Evolutionary conservation across 2,888 invertebrate genomes (phyloP).

Genomic region (Volucella bombylans): DNA sequence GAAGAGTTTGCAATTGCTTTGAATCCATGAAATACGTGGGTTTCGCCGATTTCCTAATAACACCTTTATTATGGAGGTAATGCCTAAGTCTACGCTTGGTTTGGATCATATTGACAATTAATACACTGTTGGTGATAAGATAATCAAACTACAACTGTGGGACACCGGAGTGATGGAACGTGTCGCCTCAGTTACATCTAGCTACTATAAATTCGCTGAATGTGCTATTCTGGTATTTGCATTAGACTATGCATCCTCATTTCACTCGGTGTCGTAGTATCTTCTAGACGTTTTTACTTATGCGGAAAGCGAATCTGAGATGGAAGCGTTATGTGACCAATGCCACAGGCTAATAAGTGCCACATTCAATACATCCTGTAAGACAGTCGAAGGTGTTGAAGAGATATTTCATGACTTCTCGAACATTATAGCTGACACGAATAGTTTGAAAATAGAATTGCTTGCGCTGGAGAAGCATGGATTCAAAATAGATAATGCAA

Average conservation of each 20-base stretch:
- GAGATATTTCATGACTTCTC: slow-evolving; percentile 97
- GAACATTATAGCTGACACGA: slow-evolving; percentile 89
- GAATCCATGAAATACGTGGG: too few species aligned
- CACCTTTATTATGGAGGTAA: slow-evolving; percentile 91
- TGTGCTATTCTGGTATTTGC: slow-evolving; percentile 96
- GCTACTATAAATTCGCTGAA: slow-evolving; percentile 97
- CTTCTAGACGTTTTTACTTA: slow-evolving; percentile 95
- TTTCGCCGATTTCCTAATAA: slow-evolving; percentile 95
- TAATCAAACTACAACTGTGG: slow-evolving; percentile 91
- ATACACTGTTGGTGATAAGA: slow-evolving; percentile 89
- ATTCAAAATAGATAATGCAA: slow-evolving; percentile 85
- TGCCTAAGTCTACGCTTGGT: slow-evolving; percentile 93
- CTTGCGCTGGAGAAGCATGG: slow-evolving; percentile 90
- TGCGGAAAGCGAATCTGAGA: slow-evolving; percentile 97
- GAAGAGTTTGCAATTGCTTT: too few species aligned
- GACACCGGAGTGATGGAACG: slow-evolving; percentile 98
- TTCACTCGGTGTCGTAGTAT: slow-evolving; percentile 95
- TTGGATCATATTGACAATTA: slow-evolving; percentile 94
- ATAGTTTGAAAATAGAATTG: slow-evolving; percentile 90
- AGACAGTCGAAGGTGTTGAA: slow-evolving; percentile 92
- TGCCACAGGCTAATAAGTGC: slow-evolving; percentile 92
- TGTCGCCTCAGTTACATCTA: slow-evolving; percentile 96
- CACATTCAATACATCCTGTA: slow-evolving; percentile 95
- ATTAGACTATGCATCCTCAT: slow-evolving; percentile 94
- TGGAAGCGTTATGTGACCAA: too few species aligned